Conservation (phyloP, 1,140 invertebrate genomes). For the Atta colombica region DNA sequence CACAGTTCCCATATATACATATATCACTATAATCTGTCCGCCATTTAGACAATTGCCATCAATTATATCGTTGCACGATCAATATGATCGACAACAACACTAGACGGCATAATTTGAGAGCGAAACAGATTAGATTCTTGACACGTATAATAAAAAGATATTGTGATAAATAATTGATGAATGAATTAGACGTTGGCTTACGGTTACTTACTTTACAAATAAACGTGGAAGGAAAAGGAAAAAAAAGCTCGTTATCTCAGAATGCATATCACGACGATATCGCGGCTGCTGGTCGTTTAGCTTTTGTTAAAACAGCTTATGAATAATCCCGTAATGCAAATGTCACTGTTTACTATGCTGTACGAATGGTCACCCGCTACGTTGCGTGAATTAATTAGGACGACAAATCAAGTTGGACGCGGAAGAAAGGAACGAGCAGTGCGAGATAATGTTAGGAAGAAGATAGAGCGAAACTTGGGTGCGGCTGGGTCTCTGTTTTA, state of each 20-base stretch:
- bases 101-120: neutral
- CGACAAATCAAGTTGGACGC: conserved; percentile 52
- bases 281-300: neutral
- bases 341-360: conserved; percentile 32
- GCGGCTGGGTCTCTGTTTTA: conserved; percentile 39
- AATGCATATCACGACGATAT: neutral
- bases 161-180: neutral
- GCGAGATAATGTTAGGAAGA: conserved; percentile 3
- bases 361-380: conserved; percentile 10
- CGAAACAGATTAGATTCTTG: neutral
- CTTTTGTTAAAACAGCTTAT: conserved; percentile 49
- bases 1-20: conserved; percentile 13
- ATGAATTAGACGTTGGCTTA: neutral
- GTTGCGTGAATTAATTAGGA: conserved; percentile 43
- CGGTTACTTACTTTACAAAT: neutral
- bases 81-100: conserved; percentile 2
- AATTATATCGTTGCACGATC: conserved; percentile 54
- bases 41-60: conserved; percentile 43
- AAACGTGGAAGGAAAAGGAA: neutral
- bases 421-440: neutral
- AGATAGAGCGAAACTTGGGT: conserved; percentile 4
- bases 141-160: neutral
- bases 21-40: conserved; percentile 46
- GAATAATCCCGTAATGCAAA: conserved; percentile 43
- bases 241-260: neutral